These are phyloP conservation scores for Pandemis heparana DNA, from an alignment of 2,888 invertebrate species.

Conservation along the genomic window DNA sequence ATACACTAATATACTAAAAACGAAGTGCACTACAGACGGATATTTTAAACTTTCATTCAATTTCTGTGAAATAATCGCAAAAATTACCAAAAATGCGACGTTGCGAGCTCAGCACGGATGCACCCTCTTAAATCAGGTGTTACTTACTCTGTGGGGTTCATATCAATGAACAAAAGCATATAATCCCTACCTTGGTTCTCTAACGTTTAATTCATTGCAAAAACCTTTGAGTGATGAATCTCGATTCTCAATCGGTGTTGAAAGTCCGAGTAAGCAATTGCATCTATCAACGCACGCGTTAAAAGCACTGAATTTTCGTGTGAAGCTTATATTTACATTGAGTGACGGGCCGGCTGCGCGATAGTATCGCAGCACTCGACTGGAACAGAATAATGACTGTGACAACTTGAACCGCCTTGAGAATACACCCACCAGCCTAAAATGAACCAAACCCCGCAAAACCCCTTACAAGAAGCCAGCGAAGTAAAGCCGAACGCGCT, in stretches of 20 bases:
- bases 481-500: slow-evolving; percentile 45
- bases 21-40: no score
- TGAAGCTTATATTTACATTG: slow-evolving; percentile 54
- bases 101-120: no score
- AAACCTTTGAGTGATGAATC: neutral
- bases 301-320: slow-evolving; percentile 30
- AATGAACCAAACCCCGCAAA: slow-evolving; percentile 20
- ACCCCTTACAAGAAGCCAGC: slow-evolving; percentile 22
- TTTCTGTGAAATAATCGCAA: no score
- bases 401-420: slow-evolving; percentile 62
- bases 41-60: no score
- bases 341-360: slow-evolving; percentile 53
- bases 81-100: no score
- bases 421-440: slow-evolving; percentile 48
- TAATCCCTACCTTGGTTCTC: no score
- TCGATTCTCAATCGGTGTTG: slow-evolving; percentile 1
- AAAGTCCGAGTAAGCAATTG: slow-evolving; percentile 12
- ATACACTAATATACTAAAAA: no score
- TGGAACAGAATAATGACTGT: slow-evolving; percentile 70
- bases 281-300: slow-evolving; percentile 29
- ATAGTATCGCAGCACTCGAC: slow-evolving; percentile 58
- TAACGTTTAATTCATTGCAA: neutral
- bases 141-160: no score
- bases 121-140: no score
- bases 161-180: no score